Conservation (phyloP, 1,140 invertebrate species). For the Melanaphis sacchari region DNA sequence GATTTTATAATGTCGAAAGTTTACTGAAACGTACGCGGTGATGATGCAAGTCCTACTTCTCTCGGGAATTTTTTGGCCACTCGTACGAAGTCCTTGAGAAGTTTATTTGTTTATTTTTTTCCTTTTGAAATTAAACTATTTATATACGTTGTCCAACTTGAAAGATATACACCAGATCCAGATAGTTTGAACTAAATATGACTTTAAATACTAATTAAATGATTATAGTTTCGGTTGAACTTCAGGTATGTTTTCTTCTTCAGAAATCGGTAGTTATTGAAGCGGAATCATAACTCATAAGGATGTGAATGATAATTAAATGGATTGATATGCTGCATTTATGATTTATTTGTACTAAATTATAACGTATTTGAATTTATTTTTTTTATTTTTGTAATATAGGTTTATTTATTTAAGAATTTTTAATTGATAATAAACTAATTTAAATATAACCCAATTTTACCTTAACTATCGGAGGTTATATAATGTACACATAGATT, state of each 20-base stretch:
- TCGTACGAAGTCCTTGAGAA: slow-evolving; percentile 8
- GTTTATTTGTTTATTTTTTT: neutral
- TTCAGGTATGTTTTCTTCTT: neutral
- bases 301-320: neutral
- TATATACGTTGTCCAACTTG: neutral
- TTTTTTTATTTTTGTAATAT: neutral
- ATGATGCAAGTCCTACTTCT: neutral
- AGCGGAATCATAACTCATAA: neutral
- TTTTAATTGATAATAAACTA: neutral
- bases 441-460: neutral
- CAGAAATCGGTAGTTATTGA: neutral
- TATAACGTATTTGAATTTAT: neutral
- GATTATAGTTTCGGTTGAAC: neutral
- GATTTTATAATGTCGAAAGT: neutral
- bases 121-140: neutral
- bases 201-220: neutral
- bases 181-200: neutral
- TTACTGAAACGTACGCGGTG: neutral
- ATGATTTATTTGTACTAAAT: neutral
- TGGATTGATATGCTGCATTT: too few relatives aligned
- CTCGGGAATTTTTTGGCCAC: neutral
- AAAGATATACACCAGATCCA: neutral
- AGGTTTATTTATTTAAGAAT: neutral
- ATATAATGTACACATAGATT: neutral
- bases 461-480: neutral